Conservation (phyloP, 2,797 vertebrate species). For the Cyprinella venusta region DNA sequence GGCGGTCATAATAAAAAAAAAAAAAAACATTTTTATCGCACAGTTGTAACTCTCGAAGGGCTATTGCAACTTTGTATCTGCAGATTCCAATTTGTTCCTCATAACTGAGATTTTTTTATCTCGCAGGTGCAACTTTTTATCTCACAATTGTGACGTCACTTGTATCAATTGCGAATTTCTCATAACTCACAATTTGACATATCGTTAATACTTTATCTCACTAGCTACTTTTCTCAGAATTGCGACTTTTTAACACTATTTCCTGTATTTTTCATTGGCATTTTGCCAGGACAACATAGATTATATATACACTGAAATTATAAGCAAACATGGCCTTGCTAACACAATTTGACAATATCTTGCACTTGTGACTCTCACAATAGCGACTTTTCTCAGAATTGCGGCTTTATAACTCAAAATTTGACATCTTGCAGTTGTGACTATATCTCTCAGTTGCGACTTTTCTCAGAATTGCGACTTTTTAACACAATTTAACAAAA, state of each 20-base stretch:
- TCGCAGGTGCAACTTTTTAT: background rate
- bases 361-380: background rate
- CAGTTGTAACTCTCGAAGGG: background rate
- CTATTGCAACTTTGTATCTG: background rate
- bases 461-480: background rate
- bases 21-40: background rate
- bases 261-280: too few species aligned
- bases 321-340: too few species aligned
- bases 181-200: background rate
- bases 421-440: too few species aligned
- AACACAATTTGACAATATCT: too few species aligned
- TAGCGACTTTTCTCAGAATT: background rate
- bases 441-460: background rate
- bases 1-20: background rate
- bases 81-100: background rate
- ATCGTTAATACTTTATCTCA: background rate
- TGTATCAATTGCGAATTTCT: background rate
- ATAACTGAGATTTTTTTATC: background rate
- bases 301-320: too few species aligned
- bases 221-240: background rate
- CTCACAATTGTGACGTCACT: background rate
- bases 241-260: background rate
- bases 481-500: background rate
- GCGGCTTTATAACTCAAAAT: too few species aligned
- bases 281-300: too few species aligned